These are phyloP conservation scores for Gavia stellata DNA, from an alignment of 2,113 vertebrate species.

Conservation along the genomic window DNA sequence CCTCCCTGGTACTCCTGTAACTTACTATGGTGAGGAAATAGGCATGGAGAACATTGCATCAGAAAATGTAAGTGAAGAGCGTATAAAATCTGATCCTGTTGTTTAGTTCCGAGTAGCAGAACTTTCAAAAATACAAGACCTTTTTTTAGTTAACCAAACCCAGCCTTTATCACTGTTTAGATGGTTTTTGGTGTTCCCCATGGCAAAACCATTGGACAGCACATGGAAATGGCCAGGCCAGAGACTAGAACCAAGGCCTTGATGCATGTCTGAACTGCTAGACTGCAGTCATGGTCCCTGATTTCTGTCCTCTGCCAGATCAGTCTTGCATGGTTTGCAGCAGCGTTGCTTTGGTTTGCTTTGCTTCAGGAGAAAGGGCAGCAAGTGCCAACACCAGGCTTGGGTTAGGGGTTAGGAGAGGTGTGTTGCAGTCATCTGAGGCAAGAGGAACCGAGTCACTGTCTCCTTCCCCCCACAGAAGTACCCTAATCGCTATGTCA, in stretches of 20 bases:
- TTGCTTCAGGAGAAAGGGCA: not conserved
- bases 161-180: not conserved
- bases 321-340: not conserved
- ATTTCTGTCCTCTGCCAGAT: not conserved
- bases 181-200: not conserved
- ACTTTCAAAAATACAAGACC: not conserved
- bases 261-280: not conserved
- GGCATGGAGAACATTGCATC: slow-evolving; percentile 82
- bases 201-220: not conserved
- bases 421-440: not conserved
- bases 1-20: slow-evolving; percentile 90
- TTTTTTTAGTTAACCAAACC: not conserved
- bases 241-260: not conserved
- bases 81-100: not conserved
- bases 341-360: not conserved
- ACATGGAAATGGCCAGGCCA: not conserved
- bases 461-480: not conserved
- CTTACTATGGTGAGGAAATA: slow-evolving; percentile 97
- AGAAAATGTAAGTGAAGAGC: slow-evolving; percentile 22
- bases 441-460: not conserved
- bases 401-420: not conserved
- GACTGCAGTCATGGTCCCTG: not conserved
- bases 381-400: not conserved
- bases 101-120: not conserved
- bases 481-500: not conserved